Base-by-base conservation (phyloP, 2,888 invertebrate species). In the Zelleria hepariella region DNA sequence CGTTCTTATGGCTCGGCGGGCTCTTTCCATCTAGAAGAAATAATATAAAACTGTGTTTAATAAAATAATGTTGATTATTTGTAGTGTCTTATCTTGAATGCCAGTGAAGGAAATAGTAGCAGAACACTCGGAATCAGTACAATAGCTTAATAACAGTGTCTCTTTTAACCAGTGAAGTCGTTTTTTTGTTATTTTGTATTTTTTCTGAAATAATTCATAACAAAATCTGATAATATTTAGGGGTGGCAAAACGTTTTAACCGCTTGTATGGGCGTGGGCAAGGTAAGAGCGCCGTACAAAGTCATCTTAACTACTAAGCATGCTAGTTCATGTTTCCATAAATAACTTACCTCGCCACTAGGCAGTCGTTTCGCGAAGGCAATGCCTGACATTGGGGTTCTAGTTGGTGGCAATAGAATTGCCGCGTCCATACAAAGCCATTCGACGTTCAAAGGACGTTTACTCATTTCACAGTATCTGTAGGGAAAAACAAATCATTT, bases 361-460 rank as follows among this genome's bases (percentile, higher is more conserved):
- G 99, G 98, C 66, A 99, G 82, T 67, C 99, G 91, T 75, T 98
- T 97, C 54, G 94, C 95, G 77, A 99, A 98, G 66, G 94, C 94
- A 63, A 99, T 97, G 1, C 98, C 98, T 1, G 98, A 98, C 90
- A 98, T 93, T 0, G 98, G 98, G 0, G 99, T 98, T 23, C 96
- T 95, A 0, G 97, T 98, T 0, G 99, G 99, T 0, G 98, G 98
- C 66, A 99, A 84, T 59, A 99, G 89, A 70, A 99, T 94, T 59
- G 96, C 96, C 56, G 97, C 96, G 81, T 99, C 99, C 96, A 98
- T 98, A 83, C 97, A 96, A 64, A 99, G 81, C 92, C 96, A 97
- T 77, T 98, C 98, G 1, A 98, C 97, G 80, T 96, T 97, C 58
- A 97, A 77, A 1, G 93, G 93, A 20, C 93, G 91, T 75, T 95